Base-by-base conservation (phyloP, 2,888 invertebrate species). In the Drosophila dives region DNA sequence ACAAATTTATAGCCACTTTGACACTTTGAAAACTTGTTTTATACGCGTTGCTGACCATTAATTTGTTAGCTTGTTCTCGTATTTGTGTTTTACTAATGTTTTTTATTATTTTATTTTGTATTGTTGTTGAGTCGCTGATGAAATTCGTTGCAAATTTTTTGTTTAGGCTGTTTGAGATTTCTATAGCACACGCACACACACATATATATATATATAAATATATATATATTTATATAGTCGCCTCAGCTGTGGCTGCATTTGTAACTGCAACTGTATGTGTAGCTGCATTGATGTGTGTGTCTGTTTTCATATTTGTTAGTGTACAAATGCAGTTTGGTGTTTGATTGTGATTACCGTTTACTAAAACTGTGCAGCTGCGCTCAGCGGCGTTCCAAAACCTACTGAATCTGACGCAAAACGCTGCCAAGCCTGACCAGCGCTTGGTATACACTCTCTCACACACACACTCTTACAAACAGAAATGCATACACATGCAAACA, bases 381-480 rank as follows among this genome's bases (percentile, higher is more conserved):
- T 81, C 83, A 83, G 80, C 90, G 91, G 90, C 83, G 90, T 89
- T 90, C 87, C 77, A 90, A 91, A 89, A 87, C 89, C 82, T 88
- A 91, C 91, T 86, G 75, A 86, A 50, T 87, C 78, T 61, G 58
- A 64, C 53, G 59, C 61, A 60, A 71, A 51, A 34, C 63, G 55
- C 51, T 62, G 59, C 38, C 50, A 56, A 62, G 60, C 66, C 58
- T 54, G 69, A 53, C 42, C 51, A 63, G n/a, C 49, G 75, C 53
- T 61, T 58, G 56, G 8, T 36, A 38, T 53, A 49, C 51, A 34
- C 29, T 61, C 81, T 63, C 58, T 58, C 34, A 50, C 53, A 63
- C 42, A 55, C 49, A 64, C 54, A 29, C 72, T 34, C 34, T 12
- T 2, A 56, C 20, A 62, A 45, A 40, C 40, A n/a, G 40, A 7